Evolutionary conservation across 2,888 invertebrate species (phyloP), one percentile per base, ranked within the genome.

Genomic region (Nemapogon koenigi): DNA sequence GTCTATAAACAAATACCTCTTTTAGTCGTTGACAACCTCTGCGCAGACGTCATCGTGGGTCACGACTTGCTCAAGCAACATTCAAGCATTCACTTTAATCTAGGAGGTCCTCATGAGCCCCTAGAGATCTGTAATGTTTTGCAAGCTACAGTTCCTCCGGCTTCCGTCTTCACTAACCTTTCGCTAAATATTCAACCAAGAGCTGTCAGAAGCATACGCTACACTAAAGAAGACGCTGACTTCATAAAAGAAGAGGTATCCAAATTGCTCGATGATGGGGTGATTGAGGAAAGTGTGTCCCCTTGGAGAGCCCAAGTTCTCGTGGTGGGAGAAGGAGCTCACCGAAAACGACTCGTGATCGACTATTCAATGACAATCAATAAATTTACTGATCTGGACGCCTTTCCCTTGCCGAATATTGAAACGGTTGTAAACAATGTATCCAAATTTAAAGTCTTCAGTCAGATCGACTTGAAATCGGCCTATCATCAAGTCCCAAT

Each of bases 361-460:
- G 26, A 35, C 26, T 35, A 26, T 35, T 35, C 35, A 2, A n/a
- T 26, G 17, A 33, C 33, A 2, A 19, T 33, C 2, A 33, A 33
- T 19, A 18, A 3, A 2, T 35, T 13, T 35, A 35, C 35, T 4
- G 15, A 35, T 14, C n/a, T 35, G 16, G 35, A 35, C 16, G 10
- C 26, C 14, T 35, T 26, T 35, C 2, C 17, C n/a, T 3, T 35
- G 13, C 35, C 35, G 7, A 15, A 26, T 25, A 3, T 35, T 7
- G 35, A 26, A 14, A 22, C 3, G 3, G 6, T 19, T 2, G 2
- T 35, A 13, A 3, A n/a, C 11, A 19, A 4, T 4, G 6, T 35
- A 18, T 10, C 3, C 7, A 3, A 26, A 26, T 15, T 3, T 35
- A 15, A 11, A 14, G 3, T 18, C 16, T 35, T n/a, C n/a, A 35